Evolutionary conservation across 2,797 vertebrate genomes (phyloP), one percentile per base, ranked within the genome.

Genomic region (Falco berigora): DNA sequence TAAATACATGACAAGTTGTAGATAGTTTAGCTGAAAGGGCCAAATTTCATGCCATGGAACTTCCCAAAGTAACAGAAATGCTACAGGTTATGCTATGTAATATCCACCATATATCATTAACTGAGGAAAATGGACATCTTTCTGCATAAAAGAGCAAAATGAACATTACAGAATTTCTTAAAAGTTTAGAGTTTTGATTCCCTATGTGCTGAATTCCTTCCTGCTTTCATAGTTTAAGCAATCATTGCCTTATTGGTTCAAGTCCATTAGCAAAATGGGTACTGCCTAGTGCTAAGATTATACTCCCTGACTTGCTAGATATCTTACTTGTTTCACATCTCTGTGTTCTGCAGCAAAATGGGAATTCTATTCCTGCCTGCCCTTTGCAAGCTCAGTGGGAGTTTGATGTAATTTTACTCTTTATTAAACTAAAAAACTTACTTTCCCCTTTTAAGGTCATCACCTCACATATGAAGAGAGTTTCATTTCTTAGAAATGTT

Each of bases 311-410:
- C 47, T 89, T 81, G 34, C 42, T 73, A 92, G 59, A 13, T 76
- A 30, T 56, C 63, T 79, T 63, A 44, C 79, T 92, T 22, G 2
- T 83, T 94, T 91, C 82, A 34, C 32, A 18, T 82, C 71, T 72
- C 58, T 78, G 79, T 59, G 32, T 78, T 85, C 67, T 77, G 59
- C 84, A 71, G 63, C 68, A 93, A 91, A 92, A 46, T 63, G 59
- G 75, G 87, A 85, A 79, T 92, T 92, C 81, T 91, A 12, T 92
- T 96, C 74, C 72, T 92, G 89, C 94, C 58, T 94, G 84, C 85
- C 85, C 75, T 77, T 85, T 67, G 78, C 63, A 76, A 94, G 46
- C 85, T 92, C 56, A 44, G 85, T 82, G 68, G 89, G 81, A 92
- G 71, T 87, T 94, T 8, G 71, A 36, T 79, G 56, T 62, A 52